Base-by-base conservation (phyloP, 1,140 invertebrate species). In the Condylostylus longicornis region DNA sequence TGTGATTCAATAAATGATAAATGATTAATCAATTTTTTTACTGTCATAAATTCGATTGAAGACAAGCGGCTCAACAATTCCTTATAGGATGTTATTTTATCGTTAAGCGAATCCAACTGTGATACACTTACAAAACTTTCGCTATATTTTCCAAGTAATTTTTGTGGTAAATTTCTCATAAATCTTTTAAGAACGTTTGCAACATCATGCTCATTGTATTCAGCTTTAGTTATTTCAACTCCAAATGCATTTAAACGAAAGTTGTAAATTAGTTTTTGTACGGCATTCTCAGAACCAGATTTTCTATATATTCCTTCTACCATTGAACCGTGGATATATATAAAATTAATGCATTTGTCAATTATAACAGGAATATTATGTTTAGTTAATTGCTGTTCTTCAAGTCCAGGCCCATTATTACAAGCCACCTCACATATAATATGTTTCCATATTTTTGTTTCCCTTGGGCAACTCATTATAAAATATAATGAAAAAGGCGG, bases 291-390 rank as follows among this genome's bases (percentile, higher is more conserved):
- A 8, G 77, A 75, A 1, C 84, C 86, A 22, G 75, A 77, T 27
- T 76, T 71, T 15, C 88, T 67, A 59, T 91, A 93, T 49, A 93
- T 87, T 1, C 86, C 86, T 60, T 83, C 78, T 7, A 77, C 71
- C 63, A 85, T 72, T 48, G 77, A 79, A 18, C 84, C 87, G 55
- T 89, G 73, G 12, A 76, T 72, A 46, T 82, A 83, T 38, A 91
- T 76, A 50, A 88, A 89, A 50, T 82, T 86, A 27, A 90, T 76
- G 59, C 86, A 91, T 56, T 87, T 89, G 45, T 90, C 83, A 2
- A 93, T 79, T 37, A 91, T 76, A 12, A 85, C 79, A 17, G 87
- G 87, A 19, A 91, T 72, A 56, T 88, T 74, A 42, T 87, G 81
- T 45, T 77, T 74, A 5, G 83, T 89, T 18, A 91, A 61, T 54